Evolutionary conservation across 2,113 vertebrate genomes (phyloP), one percentile per base, ranked within the genome.

Genomic region (Erythrolamprus reginae): DNA sequence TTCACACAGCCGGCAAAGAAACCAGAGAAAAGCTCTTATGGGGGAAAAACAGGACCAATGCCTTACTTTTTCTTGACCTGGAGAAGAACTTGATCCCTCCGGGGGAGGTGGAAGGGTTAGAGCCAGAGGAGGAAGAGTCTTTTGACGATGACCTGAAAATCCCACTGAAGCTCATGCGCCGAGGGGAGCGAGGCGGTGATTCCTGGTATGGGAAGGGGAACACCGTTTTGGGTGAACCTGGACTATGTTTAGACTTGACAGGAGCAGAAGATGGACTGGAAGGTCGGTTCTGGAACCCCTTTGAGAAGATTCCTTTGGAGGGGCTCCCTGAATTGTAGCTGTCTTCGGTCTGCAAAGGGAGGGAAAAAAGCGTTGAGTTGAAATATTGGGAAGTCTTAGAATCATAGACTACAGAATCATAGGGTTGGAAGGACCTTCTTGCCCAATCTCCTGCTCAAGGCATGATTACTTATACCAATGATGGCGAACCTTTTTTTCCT

Each of bases 131-230:
- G 0, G 97, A 96, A 83, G 98, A 98, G 45, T 99, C 98, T 95
- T 98, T 98, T 95, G 98, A 98, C 2, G 98, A 97, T 1, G 98
- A 98, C 92, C 98, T 97, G 95, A 99, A 99, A 96, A 99, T 98
- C 82, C 98, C 98, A 21, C 98, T 98, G 97, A 99, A 99, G 95
- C 98, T 99, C 97, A 98, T 97, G 88, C 98, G 98, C 28, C 98
- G 98, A 1, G 98, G 97, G 3, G 98, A 97, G 92, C 97, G 98
- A 9, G 98, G 98, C 0, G 99, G 97, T 10, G 98, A 98, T 94
- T 97, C 98, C 93, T 99, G 98, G 93, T 97, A 96, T 58, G 98
- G 96, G 96, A 98, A 98, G 0, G 98, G 98, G 97, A 99, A 99
- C 93, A 98, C 96, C 19, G 97, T 98, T 96, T 97, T 98, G 89